Base-by-base conservation (phyloP, 2,797 vertebrate species). In the Neosalanx taihuensis region DNA sequence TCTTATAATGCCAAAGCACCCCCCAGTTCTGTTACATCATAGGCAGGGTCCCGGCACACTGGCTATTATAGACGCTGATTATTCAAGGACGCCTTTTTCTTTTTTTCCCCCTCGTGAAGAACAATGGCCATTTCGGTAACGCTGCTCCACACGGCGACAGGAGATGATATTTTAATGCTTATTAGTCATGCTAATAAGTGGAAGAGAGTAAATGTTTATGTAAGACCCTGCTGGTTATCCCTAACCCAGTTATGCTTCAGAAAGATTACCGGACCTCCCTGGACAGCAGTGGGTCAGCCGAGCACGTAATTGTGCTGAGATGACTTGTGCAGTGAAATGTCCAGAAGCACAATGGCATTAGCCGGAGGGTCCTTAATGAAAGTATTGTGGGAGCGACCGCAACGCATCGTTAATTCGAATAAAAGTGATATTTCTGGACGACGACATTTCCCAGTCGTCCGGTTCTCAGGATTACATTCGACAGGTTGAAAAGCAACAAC, bases 1-100 rank as follows among this genome's bases (percentile, higher is more conserved):
- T 92, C 91, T 91, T 90, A 90, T 91, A 89, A 92, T 91, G 88
- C 89, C 92, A 90, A 89, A 89, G 37, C 90, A 90, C 91, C 89
- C 89, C 88, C n/a, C n/a, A 73, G 85, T 90, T 89, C 75, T 80
- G 89, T 93, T 92, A 90, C 92, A 91, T 92, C 92, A 93, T 84
- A 85, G 85, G 79, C 64, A 49, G 35, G 49, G 64, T 26, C 64
- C 84, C 33, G 7, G 37, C 37, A 80, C 73, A 68, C 86, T 88
- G 84, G 81, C 85, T 81, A 83, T n/a, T n/a, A n/a, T n/a, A n/a
- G 49, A 83, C 79, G 78, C 83, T 89, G 90, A 92, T 92, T 92
- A 92, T 90, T 90, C 87, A 87, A 86, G 84, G 89, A 87, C 84
- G 86, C 87, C 84, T 89, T 90, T 41, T 90, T 92, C 90, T 89